phyloP scores from a whole-genome alignment of 1,140 invertebrate species.

The Drosophila ohnishii region DNA sequence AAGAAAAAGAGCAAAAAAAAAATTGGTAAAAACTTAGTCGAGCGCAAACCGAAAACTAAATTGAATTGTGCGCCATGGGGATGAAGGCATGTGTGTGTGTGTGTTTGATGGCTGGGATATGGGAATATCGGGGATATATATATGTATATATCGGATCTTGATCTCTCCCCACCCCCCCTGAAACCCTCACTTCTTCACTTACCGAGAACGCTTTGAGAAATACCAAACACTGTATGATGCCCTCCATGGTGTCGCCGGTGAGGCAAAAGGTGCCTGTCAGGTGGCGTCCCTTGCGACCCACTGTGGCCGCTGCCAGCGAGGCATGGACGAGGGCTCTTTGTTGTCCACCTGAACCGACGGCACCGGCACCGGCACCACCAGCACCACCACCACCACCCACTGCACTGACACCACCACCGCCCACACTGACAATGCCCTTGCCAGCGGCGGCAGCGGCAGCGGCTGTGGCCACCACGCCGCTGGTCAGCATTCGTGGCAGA shows the following conservation, averaged over 20 bases:
- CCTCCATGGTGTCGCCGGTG: constrained; percentile 95
- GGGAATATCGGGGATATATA: constrained; percentile 2
- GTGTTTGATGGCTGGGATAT: neutral
- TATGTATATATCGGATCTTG: neutral
- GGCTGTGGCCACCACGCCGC: constrained; percentile 87
- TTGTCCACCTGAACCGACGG: constrained; percentile 71
- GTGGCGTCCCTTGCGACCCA: constrained; percentile 90
- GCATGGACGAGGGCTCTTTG: constrained; percentile 90
- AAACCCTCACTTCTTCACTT: constrained; percentile 83
- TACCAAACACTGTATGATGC: constrained; percentile 95
- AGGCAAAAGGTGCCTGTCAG: constrained; percentile 93
- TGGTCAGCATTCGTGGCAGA: constrained; percentile 87
- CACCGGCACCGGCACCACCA: constrained; percentile 30
- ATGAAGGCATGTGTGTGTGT: constrained; percentile 19
- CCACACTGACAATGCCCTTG: constrained; percentile 83
- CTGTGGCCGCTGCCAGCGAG: constrained; percentile 88
- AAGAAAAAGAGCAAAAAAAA: neutral
- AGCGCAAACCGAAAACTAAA: constrained; percentile 76
- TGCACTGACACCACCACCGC: constrained; percentile 59
- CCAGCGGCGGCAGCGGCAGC: constrained; percentile 68
- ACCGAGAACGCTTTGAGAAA: constrained; percentile 96
- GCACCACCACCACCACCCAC: constrained; percentile 83
- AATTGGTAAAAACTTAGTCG: constrained; percentile 58
- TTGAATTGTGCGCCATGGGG: constrained; percentile 69
- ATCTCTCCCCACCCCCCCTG: neutral